Evolutionary conservation across 2,113 vertebrate species (phyloP).

Genomic region (Mobula birostris): DNA sequence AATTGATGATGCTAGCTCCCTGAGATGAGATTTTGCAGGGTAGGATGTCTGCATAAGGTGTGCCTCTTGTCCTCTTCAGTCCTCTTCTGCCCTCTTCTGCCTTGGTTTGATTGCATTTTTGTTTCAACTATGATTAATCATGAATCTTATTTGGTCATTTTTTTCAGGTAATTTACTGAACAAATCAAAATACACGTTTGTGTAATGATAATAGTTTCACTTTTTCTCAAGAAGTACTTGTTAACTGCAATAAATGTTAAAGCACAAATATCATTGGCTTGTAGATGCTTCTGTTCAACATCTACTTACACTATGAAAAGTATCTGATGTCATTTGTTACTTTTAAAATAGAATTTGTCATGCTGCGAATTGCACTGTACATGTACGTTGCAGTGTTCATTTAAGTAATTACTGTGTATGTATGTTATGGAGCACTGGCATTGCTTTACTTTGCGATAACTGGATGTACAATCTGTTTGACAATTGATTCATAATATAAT

Average conservation of each 20-base stretch:
- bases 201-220: background rate
- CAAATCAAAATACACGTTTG: background rate
- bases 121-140: background rate
- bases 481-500: background rate
- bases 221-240: background rate
- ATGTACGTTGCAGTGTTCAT: background rate
- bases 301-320: background rate
- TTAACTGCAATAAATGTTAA: background rate
- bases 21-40: too few relatives aligned
- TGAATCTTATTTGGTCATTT: background rate
- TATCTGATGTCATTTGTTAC: background rate
- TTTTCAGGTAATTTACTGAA: background rate
- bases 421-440: background rate
- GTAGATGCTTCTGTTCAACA: background rate
- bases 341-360: background rate
- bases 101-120: background rate
- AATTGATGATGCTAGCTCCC: too few relatives aligned
- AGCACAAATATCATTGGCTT: background rate
- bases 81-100: background rate
- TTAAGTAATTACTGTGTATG: background rate
- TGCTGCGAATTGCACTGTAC: background rate
- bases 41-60: background rate
- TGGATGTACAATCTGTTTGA: background rate
- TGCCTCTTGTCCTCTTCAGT: background rate
- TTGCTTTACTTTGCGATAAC: background rate